Conservation (phyloP, 2,797 vertebrate species). For the Anomalospiza imberbis region DNA sequence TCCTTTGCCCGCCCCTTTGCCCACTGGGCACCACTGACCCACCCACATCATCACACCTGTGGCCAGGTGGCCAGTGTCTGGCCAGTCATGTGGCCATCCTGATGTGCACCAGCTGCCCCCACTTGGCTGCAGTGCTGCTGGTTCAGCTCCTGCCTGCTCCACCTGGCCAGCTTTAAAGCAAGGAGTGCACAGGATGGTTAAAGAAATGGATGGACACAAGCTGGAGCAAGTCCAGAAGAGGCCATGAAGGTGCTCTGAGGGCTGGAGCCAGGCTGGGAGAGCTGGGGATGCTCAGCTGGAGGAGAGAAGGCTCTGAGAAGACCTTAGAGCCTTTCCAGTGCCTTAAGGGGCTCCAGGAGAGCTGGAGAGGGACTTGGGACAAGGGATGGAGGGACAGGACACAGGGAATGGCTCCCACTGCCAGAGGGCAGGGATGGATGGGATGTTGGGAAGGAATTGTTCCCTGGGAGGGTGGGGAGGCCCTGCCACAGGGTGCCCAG, state of each 20-base stretch:
- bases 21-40: background rate
- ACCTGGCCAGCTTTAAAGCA: background rate
- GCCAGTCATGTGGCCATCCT: accelerated
- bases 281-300: background rate
- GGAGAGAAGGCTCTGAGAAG: background rate
- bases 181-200: background rate
- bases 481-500: background rate
- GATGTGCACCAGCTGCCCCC: background rate
- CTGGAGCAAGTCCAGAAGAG: background rate
- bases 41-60: accelerated
- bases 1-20: background rate
- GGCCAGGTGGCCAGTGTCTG: background rate
- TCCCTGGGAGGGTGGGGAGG: accelerated
- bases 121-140: background rate
- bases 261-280: background rate
- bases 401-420: background rate
- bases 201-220: background rate
- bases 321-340: accelerated
- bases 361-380: accelerated
- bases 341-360: background rate
- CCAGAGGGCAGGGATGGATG: background rate
- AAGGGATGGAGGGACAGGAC: background rate
- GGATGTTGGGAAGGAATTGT: accelerated
- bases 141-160: background rate
- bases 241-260: accelerated